Percentiles rank a stretch among this genome's conserved stretches.
phyloP scores from a whole-genome alignment of 2,888 invertebrate genomes.

The Dolomedes plantarius region DNA sequence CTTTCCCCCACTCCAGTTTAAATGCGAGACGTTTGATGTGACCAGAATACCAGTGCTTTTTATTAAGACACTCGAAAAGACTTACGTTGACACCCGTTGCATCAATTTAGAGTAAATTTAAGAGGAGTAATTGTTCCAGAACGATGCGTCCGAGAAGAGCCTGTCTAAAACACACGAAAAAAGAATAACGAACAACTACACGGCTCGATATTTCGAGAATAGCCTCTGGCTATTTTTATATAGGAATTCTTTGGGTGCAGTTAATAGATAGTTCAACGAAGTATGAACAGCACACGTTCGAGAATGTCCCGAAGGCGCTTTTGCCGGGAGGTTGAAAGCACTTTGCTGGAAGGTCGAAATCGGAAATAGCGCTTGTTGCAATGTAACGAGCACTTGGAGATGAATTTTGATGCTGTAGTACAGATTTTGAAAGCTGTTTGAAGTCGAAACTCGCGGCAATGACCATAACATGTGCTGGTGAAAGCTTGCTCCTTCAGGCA shows the following conservation, averaged over 20 bases:
- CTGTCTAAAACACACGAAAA: not conserved
- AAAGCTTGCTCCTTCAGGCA: too few species aligned
- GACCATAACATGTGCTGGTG: too few species aligned
- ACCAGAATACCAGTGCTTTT: too few species aligned
- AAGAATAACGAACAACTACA: not conserved
- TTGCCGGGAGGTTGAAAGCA: too few species aligned
- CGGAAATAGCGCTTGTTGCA: not conserved
- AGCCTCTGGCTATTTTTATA: not conserved
- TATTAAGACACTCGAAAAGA: too few species aligned
- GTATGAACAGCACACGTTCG: not conserved
- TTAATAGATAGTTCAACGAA: not conserved
- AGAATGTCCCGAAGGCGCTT: not conserved
- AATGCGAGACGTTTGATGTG: too few species aligned
- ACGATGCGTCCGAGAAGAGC: not conserved
- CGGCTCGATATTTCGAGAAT: not conserved
- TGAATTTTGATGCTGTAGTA: not conserved
- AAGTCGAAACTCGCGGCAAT: too few species aligned
- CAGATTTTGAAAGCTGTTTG: too few species aligned
- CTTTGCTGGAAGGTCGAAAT: too few species aligned
- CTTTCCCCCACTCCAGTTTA: too few species aligned
- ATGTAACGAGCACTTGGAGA: not conserved
- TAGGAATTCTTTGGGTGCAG: not conserved
- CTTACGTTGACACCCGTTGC: not conserved
- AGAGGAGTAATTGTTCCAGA: not conserved
- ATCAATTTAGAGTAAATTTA: not conserved